Evolutionary conservation across 2,797 vertebrate species (phyloP), one percentile per base, ranked within the genome.

Genomic region (Naso thynnoides): DNA sequence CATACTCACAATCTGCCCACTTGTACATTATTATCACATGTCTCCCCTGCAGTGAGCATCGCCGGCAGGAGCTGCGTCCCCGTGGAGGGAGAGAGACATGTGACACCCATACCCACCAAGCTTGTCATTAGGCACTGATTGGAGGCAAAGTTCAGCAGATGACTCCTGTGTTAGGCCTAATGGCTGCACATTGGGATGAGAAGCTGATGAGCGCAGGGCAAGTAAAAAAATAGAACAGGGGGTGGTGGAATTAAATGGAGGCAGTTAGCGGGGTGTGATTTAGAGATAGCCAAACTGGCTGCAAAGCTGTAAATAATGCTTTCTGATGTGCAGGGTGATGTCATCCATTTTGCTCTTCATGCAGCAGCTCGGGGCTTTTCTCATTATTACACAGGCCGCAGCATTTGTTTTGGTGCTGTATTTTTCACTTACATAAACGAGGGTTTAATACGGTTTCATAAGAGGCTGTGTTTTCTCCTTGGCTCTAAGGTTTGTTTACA

Each of bases 81-180:
- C 2, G 47, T 38, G 11, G 73, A 63, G 79, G 64, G 55, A 81
- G 54, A 82, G 41, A 81, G 70, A 82, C 78, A 56, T 77, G 83
- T 83, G 82, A 78, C 86, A 79, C 49, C 72, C 76, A 44, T 21
- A 53, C 53, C 29, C 48, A 77, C 61, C 66, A 31, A 82, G 78
- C 79, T 85, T 63, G 64, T 89, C 85, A 91, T 92, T 89, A 91
- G 59, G 81, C 58, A 24, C 70, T 41, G 84, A 90, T 84, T 85
- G 83, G 72, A 87, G 79, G 77, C 86, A 84, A 79, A 89, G 88
- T 89, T 90, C 88, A 86, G 83, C 68, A 68, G 83, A 88, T 63
- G 52, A 66, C 73, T 61, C 72, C 70, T 26, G 61, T 44, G 63
- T 77, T 50, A 18, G 73, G 65, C 48, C 26, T 84, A 89, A 88